Conservation (phyloP, 2,113 vertebrate genomes). For the Heliornis fulica region DNA sequence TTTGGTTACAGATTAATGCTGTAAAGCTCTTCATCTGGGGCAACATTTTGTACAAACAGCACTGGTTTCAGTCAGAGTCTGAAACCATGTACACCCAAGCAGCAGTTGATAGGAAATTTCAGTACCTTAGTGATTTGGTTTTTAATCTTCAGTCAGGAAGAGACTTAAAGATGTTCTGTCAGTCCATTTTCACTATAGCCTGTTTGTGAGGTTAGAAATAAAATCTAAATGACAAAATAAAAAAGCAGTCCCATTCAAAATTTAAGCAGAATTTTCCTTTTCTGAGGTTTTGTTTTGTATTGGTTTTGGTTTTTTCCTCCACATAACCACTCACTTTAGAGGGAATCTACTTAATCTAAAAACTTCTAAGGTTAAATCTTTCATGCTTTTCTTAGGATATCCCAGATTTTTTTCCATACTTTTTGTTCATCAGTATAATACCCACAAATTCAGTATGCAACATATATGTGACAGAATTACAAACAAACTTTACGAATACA, state of each 20-base stretch:
- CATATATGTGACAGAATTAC: not conserved
- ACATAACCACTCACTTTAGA: not conserved
- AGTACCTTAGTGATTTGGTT: not conserved
- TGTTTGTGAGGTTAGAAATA: not conserved
- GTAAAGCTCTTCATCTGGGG: not conserved
- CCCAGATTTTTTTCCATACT: not conserved
- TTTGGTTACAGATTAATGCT: not conserved
- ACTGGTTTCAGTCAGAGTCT: not conserved
- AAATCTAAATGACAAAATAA: not conserved
- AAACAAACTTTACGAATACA: not conserved
- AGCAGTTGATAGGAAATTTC: not conserved
- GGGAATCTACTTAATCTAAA: not conserved
- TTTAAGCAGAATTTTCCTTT: not conserved
- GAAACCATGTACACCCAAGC: not conserved
- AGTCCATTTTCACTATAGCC: not conserved
- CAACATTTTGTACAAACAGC: not conserved
- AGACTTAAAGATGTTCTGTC: not conserved
- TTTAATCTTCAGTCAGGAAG: not conserved
- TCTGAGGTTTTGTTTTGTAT: not conserved
- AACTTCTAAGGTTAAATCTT: not conserved
- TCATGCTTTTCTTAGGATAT: not conserved
- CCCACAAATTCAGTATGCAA: not conserved
- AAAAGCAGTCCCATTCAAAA: not conserved
- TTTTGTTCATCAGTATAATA: not conserved
- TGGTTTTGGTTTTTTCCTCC: not conserved